Evolutionary conservation across 2,113 vertebrate genomes (phyloP).

Genomic region (Zosterops borbonicus): DNA sequence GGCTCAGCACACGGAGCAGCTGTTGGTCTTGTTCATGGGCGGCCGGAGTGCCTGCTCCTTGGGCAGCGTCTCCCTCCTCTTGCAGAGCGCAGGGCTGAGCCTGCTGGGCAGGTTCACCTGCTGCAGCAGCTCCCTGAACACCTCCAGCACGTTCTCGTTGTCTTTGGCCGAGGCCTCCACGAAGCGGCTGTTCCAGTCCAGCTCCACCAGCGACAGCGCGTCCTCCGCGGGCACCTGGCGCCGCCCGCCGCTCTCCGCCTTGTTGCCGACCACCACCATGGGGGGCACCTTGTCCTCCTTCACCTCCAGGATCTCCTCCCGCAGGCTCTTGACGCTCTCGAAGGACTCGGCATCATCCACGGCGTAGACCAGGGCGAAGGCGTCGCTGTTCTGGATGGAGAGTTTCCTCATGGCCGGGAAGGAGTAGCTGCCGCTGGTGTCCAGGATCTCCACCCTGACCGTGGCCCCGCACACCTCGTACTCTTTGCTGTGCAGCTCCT

Average conservation of each 20-base stretch:
- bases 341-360: constrained; percentile 86
- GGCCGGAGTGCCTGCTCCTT: constrained; percentile 78
- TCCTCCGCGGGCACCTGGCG: constrained; percentile 78
- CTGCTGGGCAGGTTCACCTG: constrained; percentile 82
- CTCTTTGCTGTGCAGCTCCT: constrained; percentile 90
- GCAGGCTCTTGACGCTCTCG: constrained; percentile 82
- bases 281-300: constrained; percentile 87
- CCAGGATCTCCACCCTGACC: constrained; percentile 87
- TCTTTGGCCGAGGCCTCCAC: constrained; percentile 90
- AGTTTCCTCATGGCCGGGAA: constrained; percentile 93
- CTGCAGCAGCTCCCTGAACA: constrained; percentile 88
- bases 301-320: constrained; percentile 89
- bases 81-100: constrained; percentile 82
- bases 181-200: constrained; percentile 89
- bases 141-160: constrained; percentile 85
- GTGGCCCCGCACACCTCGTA: constrained; percentile 82
- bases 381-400: constrained; percentile 88
- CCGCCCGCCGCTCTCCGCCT: constrained; percentile 74
- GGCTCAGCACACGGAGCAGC: constrained; percentile 83
- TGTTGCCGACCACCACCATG: constrained; percentile 90
- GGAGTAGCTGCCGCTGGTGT: constrained; percentile 91
- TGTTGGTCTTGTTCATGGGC: constrained; percentile 94
- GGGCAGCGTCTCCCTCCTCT: constrained; percentile 87
- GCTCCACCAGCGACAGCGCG: constrained; percentile 81
- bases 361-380: constrained; percentile 87